A percentile compares a stretch with the other conserved stretches of the same genome.
phyloP scores from a whole-genome alignment of 2,113 vertebrate species.

The Mormyrus iriodes region DNA sequence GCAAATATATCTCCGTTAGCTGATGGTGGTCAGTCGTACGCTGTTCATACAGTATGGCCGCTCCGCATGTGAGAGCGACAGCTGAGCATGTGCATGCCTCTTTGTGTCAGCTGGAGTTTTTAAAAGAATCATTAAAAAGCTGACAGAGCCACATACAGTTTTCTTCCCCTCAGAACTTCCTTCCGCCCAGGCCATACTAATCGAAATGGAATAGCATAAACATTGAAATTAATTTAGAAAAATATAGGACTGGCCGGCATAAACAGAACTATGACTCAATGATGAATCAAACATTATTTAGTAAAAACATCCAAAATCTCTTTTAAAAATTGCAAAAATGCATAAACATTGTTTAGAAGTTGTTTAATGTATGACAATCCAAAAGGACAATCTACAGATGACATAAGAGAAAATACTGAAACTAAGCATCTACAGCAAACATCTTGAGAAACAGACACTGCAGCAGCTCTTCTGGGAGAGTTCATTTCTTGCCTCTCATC shows the following conservation, averaged over 20 bases:
- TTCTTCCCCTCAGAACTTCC: slow-evolving; percentile 28
- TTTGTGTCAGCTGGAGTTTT: not conserved
- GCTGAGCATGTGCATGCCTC: not conserved
- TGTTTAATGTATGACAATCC: not conserved
- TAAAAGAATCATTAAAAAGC: slow-evolving; percentile 38
- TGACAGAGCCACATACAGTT: slow-evolving; percentile 18
- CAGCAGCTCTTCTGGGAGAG: not conserved
- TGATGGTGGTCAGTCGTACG: not conserved
- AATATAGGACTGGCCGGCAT: not conserved
- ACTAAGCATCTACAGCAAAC: not conserved
- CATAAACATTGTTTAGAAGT: not conserved
- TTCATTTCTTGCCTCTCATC: not conserved
- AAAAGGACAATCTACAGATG: not conserved
- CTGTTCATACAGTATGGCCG: not conserved
- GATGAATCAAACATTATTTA: not conserved
- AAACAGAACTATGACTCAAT: not conserved
- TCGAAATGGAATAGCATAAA: not conserved
- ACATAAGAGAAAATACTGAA: not conserved
- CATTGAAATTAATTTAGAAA: not conserved
- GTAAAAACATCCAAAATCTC: not conserved
- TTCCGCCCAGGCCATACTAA: slow-evolving; percentile 40
- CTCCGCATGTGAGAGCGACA: not conserved
- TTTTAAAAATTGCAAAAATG: not conserved
- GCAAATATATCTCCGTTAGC: slow-evolving; percentile 8
- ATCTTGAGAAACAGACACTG: not conserved